Base-by-base conservation (phyloP, 2,888 invertebrate species). In the Calameuta idolon region DNA sequence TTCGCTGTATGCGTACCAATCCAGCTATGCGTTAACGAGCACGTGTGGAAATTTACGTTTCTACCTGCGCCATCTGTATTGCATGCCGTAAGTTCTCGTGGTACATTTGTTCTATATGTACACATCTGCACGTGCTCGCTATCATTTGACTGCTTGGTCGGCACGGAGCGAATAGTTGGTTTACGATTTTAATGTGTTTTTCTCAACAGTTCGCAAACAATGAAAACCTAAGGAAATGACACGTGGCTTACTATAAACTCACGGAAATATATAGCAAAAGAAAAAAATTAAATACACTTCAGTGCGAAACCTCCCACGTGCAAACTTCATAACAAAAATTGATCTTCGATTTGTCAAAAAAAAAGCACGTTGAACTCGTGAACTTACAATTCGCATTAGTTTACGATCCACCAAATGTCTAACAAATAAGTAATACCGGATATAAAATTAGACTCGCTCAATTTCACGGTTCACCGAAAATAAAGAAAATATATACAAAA, bases 361-460 rank as follows among this genome's bases (percentile, higher is more conserved):
- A 40, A 40, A 40, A 15, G 15, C 1, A 40, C 40, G 5, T 40
- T 40, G 15, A 40, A 40, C 40, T 15, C 40, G 12, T 40, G 15
- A 12, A 35, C 11, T 35, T 35, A 11, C 0, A 35, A 35, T 35
- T 35, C 35, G 11, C 3, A 35, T 35, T 12, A 35, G 3, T 35
- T 35, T 12, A 35, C 35, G 35, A 35, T 35, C 0, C 35, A 11
- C 35, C 35, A 35, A 35, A 37, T 37, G 12, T 12, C 15, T 40
- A 40, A 4, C 5, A 15, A 15, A 15, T 2, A 93, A 93, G 93
- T 93, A 92, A 93, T 93, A 93, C 91, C 92, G 92, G 92, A 92
- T 31, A 79, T 73, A 12, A 30, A 68, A 12, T 23, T 55, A 30
- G 5, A 23, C 5, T 23, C 15, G 40, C 5, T 9, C 2, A 40